Evolutionary conservation across 2,113 vertebrate species (phyloP), one percentile per base, ranked within the genome.

Genomic region (Peromyscus leucopus): DNA sequence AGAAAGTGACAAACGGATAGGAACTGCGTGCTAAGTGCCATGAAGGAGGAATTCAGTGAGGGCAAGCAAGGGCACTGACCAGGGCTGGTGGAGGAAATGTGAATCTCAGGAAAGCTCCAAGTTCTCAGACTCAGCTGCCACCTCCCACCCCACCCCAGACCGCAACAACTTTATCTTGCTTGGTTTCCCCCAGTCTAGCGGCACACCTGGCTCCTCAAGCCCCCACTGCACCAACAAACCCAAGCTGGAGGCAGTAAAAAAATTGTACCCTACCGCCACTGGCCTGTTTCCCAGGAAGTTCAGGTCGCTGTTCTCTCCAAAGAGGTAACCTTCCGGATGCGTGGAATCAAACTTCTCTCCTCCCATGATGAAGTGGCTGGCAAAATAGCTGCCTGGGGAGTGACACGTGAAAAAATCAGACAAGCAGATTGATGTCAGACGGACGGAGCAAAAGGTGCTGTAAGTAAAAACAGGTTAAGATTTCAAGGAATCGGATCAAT

Each of bases 321-420:
- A 99, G 95, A 99, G 99, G 98, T 99, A 99, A 33, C 99, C 99
- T 98, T 99, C 99, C 0, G 99, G 99, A 93, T 99, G 99, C 1
- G 99, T 99, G 79, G 99, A 99, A 96, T 99, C 99, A 96, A 99
- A 99, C 98, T 99, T 99, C 98, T 99, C 99, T 42, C 99, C 99
- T 46, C 99, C 99, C 99, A 99, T 99, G 97, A 99, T 99, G 98
- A 99, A 99, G 98, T 99, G 99, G 98, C 99, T 99, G 98, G 99
- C 99, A 48, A 99, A 99, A 98, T 99, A 99, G 98, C 99, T 99
- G 89, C 99, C 99, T 99, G 97, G 7, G 98, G 55, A 57, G 76
- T 39, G 65, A 78, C 33, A 98, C 46, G 97, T 33, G 95, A 72
- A 71, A 83, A n/a, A 26, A 59, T 96, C 86, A 94, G 97, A 15